phyloP scores from a whole-genome alignment of 2,888 invertebrate genomes.

The Hypercompe scribonia region DNA sequence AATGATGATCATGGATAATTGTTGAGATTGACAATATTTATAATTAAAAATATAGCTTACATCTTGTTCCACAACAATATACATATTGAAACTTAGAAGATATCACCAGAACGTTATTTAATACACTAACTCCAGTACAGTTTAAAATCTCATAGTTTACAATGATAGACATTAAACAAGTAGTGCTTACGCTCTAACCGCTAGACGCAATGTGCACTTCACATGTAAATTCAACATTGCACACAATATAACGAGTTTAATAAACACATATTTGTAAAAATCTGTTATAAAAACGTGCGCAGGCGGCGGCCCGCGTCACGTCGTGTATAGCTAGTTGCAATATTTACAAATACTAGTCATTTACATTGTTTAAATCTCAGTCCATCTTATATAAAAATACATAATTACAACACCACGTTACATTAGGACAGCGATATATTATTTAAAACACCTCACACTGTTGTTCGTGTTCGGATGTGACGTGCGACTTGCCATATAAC shows the following conservation, averaged over 20 bases:
- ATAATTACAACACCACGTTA: constrained; percentile 46
- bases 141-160: constrained; percentile 26
- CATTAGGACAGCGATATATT: constrained; percentile 13
- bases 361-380: constrained; percentile 55
- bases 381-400: constrained; percentile 61
- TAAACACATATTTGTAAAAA: constrained; percentile 43
- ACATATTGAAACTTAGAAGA: constrained; percentile 18
- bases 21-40: constrained; percentile 20
- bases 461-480: neutral
- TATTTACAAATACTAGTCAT: constrained; percentile 51
- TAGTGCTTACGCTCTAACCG: constrained; percentile 18
- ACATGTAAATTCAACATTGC: constrained; percentile 40
- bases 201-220: constrained; percentile 35
- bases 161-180: constrained; percentile 16
- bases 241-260: constrained; percentile 34
- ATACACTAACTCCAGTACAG: constrained; percentile 21
- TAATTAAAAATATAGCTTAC: constrained; percentile 30
- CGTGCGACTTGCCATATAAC: neutral
- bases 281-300: constrained; percentile 46
- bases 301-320: constrained; percentile 11
- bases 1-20: constrained; percentile 17
- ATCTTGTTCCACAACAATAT: constrained; percentile 22
- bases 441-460: neutral
- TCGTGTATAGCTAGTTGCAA: constrained; percentile 49
- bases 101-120: constrained; percentile 17